These are phyloP conservation scores for Saccostrea glomerata DNA, from an alignment of 1,140 invertebrate genomes.

Conservation along the genomic window DNA sequence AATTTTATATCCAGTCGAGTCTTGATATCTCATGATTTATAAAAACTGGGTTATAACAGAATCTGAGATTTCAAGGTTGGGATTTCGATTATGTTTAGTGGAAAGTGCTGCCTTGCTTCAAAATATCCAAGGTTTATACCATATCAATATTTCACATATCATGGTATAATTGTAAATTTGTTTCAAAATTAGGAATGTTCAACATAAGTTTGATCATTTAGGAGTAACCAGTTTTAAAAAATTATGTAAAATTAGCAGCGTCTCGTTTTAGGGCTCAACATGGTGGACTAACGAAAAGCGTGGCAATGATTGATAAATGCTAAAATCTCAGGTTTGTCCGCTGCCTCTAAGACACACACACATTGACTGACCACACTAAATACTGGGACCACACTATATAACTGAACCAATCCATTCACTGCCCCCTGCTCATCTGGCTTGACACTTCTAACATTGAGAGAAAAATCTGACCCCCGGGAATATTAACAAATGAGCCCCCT, in stretches of 20 bases:
- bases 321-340: conserved; percentile 31
- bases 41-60: no score
- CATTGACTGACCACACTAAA: neutral
- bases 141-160: no score
- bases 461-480: neutral
- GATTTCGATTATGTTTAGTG: no score
- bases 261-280: conserved; percentile 10
- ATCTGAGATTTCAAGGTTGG: no score
- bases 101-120: no score
- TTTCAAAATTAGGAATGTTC: neutral
- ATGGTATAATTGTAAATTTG: no score
- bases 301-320: conserved; percentile 34
- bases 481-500: neutral
- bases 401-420: neutral
- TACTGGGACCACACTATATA: neutral
- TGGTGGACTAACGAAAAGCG: conserved; percentile 22
- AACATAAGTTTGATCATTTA: neutral
- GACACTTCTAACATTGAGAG: conserved; percentile 23
- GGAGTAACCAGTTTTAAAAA: neutral
- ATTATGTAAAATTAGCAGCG: neutral
- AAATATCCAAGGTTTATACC: no score
- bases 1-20: no score
- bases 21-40: no score
- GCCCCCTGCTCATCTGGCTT: neutral
- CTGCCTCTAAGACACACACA: neutral